Evolutionary conservation across 2,797 vertebrate genomes (phyloP).

Genomic region (Petrocephalus sullivani): DNA sequence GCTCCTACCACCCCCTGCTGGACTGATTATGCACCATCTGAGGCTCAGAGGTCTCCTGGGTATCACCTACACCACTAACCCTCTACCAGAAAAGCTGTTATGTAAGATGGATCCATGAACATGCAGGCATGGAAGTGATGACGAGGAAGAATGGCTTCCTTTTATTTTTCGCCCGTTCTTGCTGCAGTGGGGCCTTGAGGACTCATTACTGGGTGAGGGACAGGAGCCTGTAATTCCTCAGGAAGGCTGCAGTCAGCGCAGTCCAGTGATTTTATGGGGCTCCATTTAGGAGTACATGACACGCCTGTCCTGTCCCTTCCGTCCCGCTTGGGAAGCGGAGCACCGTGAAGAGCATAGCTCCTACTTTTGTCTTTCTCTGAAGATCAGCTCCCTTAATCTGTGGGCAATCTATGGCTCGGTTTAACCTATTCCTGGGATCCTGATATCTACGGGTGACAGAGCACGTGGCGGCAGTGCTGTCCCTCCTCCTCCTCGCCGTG

Average conservation of each 20-base stretch:
- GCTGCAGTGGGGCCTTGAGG: neutral
- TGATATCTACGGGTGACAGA: neutral
- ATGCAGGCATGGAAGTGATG: neutral
- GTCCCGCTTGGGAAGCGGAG: neutral
- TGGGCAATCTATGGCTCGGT: neutral
- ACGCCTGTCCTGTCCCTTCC: neutral
- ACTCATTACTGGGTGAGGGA: neutral
- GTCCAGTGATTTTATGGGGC: slow-evolving; percentile 1
- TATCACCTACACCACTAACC: neutral
- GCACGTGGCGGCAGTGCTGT: neutral
- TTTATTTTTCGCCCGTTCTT: neutral
- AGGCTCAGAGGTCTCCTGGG: neutral
- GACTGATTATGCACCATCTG: neutral
- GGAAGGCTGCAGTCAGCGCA: neutral
- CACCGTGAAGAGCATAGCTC: neutral
- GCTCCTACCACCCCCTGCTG: neutral
- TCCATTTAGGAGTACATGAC: neutral
- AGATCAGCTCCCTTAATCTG: neutral
- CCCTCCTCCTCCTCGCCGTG: too few species aligned
- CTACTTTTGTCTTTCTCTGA: neutral
- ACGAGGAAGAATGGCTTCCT: neutral
- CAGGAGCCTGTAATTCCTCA: neutral
- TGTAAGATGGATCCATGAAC: neutral
- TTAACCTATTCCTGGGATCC: neutral
- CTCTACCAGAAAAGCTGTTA: neutral